A percentile compares a stretch with the other conserved stretches of the same genome.
These are phyloP conservation scores for Blastobasis lacticolella DNA, from an alignment of 2,888 invertebrate species.

Conservation along the genomic window DNA sequence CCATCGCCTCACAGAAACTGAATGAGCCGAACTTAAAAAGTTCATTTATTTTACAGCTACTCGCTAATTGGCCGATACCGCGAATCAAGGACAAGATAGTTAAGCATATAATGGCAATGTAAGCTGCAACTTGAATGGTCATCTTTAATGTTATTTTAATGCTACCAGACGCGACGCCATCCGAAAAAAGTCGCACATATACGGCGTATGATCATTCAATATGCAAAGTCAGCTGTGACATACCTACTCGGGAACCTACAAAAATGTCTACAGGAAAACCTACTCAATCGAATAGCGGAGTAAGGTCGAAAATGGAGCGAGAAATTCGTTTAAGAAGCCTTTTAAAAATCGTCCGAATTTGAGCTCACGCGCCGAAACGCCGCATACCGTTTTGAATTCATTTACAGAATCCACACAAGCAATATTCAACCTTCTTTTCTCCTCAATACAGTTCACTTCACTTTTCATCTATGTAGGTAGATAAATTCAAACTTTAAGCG, in stretches of 20 bases:
- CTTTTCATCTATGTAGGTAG: constrained; percentile 10
- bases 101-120: no score
- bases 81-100: no score
- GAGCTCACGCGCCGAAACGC: constrained; percentile 39
- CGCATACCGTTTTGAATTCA: constrained; percentile 57
- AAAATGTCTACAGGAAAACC: constrained; percentile 14
- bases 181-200: no score
- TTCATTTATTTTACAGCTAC: no score
- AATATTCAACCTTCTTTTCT: constrained; percentile 31
- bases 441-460: constrained; percentile 18
- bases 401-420: constrained; percentile 26
- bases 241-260: constrained; percentile 28
- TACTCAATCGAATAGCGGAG: not conserved
- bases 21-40: no score
- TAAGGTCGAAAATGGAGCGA: constrained; percentile 14
- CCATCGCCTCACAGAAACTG: no score
- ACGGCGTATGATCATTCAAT: constrained; percentile 15
- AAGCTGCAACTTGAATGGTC: no score
- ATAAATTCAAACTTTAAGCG: constrained; percentile 18
- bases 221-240: constrained; percentile 36
- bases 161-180: no score
- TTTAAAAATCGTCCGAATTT: constrained; percentile 45
- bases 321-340: constrained; percentile 19
- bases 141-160: no score
- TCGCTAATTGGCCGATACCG: no score